Evolutionary conservation across 2,797 vertebrate genomes (phyloP).

Genomic region (Etheostoma nigrum): DNA sequence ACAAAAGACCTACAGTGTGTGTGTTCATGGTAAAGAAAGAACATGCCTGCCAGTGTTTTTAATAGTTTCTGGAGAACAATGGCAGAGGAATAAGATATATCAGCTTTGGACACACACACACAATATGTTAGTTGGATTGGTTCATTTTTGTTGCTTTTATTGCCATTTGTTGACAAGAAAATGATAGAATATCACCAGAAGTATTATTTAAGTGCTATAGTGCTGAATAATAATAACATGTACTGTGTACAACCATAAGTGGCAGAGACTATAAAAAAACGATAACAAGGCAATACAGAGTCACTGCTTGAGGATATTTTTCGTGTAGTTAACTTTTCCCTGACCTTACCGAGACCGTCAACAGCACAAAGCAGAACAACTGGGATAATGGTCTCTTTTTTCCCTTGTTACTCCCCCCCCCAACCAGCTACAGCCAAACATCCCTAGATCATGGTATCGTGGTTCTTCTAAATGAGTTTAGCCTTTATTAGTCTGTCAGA

Average conservation of each 20-base stretch:
- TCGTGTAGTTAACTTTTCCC: constrained; percentile 53
- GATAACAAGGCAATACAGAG: not conserved
- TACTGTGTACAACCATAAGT: not conserved
- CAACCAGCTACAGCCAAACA: constrained; percentile 49
- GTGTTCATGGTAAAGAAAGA: not conserved
- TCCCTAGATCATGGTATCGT: constrained; percentile 47
- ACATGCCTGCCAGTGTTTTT: no score
- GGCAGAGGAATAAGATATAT: not conserved
- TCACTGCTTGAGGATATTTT: constrained; percentile 30
- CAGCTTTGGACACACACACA: not conserved
- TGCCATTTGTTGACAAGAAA: not conserved
- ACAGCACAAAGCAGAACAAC: constrained; percentile 37
- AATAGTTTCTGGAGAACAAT: not conserved
- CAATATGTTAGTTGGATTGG: not conserved
- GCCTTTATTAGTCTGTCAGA: constrained; percentile 73
- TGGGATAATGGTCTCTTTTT: constrained; percentile 54
- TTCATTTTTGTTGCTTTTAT: not conserved
- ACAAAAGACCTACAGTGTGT: not conserved
- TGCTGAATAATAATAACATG: not conserved
- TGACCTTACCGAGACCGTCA: constrained; percentile 54
- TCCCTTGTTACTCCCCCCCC: not conserved
- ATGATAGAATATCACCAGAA: not conserved
- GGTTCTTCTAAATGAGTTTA: constrained; percentile 70
- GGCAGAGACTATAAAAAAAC: not conserved
- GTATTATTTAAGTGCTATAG: not conserved